Conservation (phyloP, 1,140 invertebrate genomes). For the Charaxes varanes region DNA sequence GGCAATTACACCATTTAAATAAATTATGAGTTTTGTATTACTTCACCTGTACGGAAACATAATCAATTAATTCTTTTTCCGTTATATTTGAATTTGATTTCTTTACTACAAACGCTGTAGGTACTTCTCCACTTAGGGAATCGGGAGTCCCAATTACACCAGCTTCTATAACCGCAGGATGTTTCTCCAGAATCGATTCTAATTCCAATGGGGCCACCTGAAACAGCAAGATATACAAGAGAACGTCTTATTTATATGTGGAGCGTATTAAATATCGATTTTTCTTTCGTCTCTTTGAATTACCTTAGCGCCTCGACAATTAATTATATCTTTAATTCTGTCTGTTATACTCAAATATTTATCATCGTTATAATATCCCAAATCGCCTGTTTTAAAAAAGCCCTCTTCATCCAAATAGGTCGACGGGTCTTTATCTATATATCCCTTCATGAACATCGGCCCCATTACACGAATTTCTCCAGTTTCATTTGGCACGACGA, state of each 20-base stretch:
- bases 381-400: constrained; percentile 80
- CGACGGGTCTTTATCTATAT: constrained; percentile 2
- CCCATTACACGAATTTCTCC: constrained; percentile 70
- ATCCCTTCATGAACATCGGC: constrained; percentile 13
- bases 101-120: constrained; percentile 13
- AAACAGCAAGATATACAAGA: too few relatives aligned
- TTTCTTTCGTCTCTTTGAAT: too few relatives aligned
- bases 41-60: constrained; percentile 61
- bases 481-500: constrained; percentile 65
- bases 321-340: constrained; percentile 82
- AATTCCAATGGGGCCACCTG: constrained; percentile 71
- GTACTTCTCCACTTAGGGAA: constrained; percentile 10
- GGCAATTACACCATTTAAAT: too few relatives aligned
- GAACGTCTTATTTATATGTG: too few relatives aligned
- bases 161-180: constrained; percentile 80
- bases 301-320: constrained; percentile 58
- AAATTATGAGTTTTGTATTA: too few relatives aligned
- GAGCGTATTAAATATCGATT: too few relatives aligned
- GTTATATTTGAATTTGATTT: constrained; percentile 62
- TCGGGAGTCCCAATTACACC: constrained; percentile 80
- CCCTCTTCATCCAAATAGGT: constrained; percentile 71
- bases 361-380: constrained; percentile 79
- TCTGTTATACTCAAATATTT: constrained; percentile 78
- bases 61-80: constrained; percentile 73
- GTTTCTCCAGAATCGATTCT: constrained; percentile 81